phyloP scores from a whole-genome alignment of 2,113 vertebrate genomes.

The Notiomystis cincta region DNA sequence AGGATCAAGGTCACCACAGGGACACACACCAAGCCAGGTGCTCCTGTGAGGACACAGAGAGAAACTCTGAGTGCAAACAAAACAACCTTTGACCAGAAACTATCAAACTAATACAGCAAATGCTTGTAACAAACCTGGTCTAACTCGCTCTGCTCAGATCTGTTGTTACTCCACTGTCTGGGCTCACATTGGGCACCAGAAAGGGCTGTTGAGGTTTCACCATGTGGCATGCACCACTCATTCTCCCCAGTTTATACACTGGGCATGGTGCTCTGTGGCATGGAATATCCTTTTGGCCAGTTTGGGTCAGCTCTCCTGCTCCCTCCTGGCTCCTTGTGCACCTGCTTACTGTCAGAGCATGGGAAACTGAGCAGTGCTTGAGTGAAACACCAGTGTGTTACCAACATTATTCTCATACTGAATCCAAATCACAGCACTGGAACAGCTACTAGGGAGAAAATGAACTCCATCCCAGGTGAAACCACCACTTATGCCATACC shows the following conservation, averaged over 20 bases:
- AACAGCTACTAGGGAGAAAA: neutral
- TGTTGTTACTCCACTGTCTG: neutral
- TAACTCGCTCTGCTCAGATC: neutral
- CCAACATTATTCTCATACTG: neutral
- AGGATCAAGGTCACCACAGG: neutral
- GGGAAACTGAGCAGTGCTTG: neutral
- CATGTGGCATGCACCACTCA: neutral
- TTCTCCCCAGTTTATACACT: neutral
- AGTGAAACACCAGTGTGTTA: neutral
- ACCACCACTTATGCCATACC: no score
- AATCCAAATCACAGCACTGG: neutral
- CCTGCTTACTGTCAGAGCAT: neutral
- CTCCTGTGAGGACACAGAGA: neutral
- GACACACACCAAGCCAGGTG: neutral
- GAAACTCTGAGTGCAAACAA: neutral
- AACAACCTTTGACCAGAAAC: neutral
- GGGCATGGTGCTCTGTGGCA: neutral
- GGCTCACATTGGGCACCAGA: fast-evolving
- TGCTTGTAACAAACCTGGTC: neutral
- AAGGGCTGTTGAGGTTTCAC: neutral
- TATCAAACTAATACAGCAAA: neutral
- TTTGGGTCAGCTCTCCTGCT: neutral
- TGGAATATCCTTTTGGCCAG: neutral
- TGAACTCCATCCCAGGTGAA: fast-evolving
- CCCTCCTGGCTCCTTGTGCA: neutral